Conservation (phyloP, 2,113 vertebrate species). For the Toxotes chatareus region DNA sequence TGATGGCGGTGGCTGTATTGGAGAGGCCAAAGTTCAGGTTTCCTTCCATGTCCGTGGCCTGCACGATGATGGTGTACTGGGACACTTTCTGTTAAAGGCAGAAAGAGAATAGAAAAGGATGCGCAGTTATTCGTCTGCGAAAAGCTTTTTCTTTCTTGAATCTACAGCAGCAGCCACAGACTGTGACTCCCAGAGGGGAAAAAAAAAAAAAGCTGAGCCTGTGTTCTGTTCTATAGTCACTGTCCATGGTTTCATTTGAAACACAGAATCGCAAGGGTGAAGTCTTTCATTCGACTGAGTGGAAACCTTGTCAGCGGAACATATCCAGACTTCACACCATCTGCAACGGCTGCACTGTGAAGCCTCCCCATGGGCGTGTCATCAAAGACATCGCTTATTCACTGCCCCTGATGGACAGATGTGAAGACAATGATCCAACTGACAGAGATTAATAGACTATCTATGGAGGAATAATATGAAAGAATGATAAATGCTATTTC, state of each 20-base stretch:
- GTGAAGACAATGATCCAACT: constrained; percentile 70
- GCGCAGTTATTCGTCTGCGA: constrained; percentile 48
- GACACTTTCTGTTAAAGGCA: constrained; percentile 90
- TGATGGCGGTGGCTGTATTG: constrained; percentile 95
- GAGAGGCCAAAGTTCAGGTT: constrained; percentile 96
- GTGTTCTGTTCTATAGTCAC: constrained; percentile 41
- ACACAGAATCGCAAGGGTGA: constrained; percentile 59
- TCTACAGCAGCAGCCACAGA: constrained; percentile 35
- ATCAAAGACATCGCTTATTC: constrained; percentile 59
- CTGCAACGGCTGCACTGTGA: constrained; percentile 49
- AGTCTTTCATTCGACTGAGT: constrained; percentile 57
- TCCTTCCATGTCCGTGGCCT: constrained; percentile 98
- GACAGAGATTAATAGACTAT: constrained; percentile 75
- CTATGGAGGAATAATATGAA: constrained; percentile 59
- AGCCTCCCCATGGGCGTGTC: constrained; percentile 53
- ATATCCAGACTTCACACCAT: constrained; percentile 60
- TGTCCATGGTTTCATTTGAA: constrained; percentile 56
- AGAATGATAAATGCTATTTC: constrained; percentile 66
- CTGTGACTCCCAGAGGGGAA: constrained; percentile 38
- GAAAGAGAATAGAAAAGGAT: constrained; percentile 22
- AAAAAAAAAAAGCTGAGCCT: constrained; percentile 37
- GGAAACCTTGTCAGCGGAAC: constrained; percentile 55
- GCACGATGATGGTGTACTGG: constrained; percentile 94
- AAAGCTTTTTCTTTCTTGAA: constrained; percentile 18
- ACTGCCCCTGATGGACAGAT: constrained; percentile 68